Evolutionary conservation across 2,113 vertebrate genomes (phyloP).

Genomic region (Shinisaurus crocodilurus): DNA sequence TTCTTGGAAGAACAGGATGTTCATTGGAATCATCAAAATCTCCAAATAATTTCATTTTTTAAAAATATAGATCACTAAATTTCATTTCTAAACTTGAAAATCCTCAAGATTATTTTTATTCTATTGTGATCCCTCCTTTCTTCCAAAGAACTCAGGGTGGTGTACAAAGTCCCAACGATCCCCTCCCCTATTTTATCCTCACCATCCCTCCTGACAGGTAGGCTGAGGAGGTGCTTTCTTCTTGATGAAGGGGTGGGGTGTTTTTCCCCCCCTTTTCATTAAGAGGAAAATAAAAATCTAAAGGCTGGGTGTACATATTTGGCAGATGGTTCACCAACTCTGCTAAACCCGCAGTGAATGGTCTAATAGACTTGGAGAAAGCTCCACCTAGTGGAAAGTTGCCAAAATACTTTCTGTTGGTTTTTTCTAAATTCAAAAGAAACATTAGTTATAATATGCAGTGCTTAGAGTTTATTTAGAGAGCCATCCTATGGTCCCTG

Average conservation of each 20-base stretch:
- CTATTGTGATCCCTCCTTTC: too few species aligned
- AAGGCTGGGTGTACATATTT: neutral
- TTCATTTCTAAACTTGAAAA: too few species aligned
- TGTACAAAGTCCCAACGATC: too few species aligned
- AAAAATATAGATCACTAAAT: too few species aligned
- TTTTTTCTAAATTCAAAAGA: neutral
- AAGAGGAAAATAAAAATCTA: neutral
- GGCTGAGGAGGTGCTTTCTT: neutral
- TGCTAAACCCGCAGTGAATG: neutral
- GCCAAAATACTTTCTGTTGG: neutral
- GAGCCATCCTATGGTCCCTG: neutral
- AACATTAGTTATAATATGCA: neutral
- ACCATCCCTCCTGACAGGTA: too few species aligned
- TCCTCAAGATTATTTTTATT: too few species aligned
- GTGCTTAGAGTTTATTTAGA: neutral
- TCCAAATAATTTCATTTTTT: too few species aligned
- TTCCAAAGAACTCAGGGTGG: too few species aligned
- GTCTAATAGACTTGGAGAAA: slow-evolving; percentile 37
- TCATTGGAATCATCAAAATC: too few species aligned
- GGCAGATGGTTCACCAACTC: neutral
- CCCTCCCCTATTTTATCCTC: too few species aligned
- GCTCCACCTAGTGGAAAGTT: slow-evolving; percentile 64
- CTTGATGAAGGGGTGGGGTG: neutral
- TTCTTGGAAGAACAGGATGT: too few species aligned
- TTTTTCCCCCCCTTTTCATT: neutral